phyloP scores from a whole-genome alignment of 2,113 vertebrate genomes.

The Sphaerodactylus townsendi region DNA sequence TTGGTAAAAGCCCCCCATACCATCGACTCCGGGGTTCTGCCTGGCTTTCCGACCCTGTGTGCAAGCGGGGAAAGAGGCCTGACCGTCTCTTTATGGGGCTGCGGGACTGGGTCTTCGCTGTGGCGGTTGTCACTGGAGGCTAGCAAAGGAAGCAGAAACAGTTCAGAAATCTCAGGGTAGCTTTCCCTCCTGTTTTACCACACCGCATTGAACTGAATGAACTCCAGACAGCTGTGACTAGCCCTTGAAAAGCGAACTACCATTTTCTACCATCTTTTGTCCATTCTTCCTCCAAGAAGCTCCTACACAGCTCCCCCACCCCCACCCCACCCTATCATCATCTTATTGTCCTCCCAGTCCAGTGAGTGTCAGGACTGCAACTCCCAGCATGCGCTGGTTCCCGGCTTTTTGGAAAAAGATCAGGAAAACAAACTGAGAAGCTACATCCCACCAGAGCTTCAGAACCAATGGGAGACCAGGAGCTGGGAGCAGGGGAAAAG shows the following conservation, averaged over 20 bases:
- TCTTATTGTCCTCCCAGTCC: too few relatives aligned
- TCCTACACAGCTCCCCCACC: too few relatives aligned
- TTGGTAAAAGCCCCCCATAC: conserved; percentile 55
- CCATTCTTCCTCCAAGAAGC: too few relatives aligned
- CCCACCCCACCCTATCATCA: too few relatives aligned
- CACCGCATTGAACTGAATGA: neutral
- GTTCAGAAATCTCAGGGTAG: neutral
- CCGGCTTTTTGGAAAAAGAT: too few relatives aligned
- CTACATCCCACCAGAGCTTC: too few relatives aligned
- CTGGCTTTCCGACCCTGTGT: conserved; percentile 87
- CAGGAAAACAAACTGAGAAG: too few relatives aligned
- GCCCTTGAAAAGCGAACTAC: neutral
- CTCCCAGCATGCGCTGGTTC: too few relatives aligned
- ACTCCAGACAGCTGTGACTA: neutral
- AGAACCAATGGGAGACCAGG: too few relatives aligned
- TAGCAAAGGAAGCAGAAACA: conserved; percentile 55
- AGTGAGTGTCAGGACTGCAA: too few relatives aligned
- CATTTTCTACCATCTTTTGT: neutral
- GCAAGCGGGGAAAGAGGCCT: conserved; percentile 89
- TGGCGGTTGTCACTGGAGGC: conserved; percentile 78
- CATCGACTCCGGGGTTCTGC: conserved; percentile 81
- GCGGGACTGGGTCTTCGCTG: conserved; percentile 85
- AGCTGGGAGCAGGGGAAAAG: too few relatives aligned
- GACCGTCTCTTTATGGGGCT: conserved; percentile 93
- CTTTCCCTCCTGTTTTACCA: neutral